Base-by-base conservation (phyloP, 2,888 invertebrate genomes). In the Patella depressa region DNA sequence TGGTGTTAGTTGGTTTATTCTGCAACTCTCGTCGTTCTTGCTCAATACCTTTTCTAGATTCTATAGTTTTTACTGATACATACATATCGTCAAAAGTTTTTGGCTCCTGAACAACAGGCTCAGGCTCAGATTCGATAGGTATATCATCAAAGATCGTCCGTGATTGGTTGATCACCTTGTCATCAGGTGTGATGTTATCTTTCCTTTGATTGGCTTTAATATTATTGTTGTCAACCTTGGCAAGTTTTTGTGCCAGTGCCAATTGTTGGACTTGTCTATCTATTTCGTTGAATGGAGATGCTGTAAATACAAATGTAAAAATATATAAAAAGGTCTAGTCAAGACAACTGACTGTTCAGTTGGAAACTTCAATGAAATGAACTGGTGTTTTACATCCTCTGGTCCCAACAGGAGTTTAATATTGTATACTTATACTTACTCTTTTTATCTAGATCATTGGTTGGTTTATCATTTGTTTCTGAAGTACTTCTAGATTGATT, bases 201-300 rank as follows among this genome's bases (percentile, higher is more conserved):
- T 54, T 34, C 17, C 55, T 53, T 11, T n/a, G 24, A 24, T 70
- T 69, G 53, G 65, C 72, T 17, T 65, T 55, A 11, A 76, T 14
- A 54, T 76, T 76, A 53, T 72, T 69, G 45, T 53, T 72, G 69
- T 73, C 72, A n/a, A 59, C 65, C 15, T 76, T 54, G 2, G 73
- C 45, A 14, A 76, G 76, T 29, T 76, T 76, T 15, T 82, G 81
- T 17, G 78, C 81, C 5, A 81, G 81, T 45, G 45, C 45, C 69
- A 84, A 55, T 71, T 82, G 82, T 71, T 85, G 83, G 72, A 85
- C 82, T 59, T 85, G 85, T 12, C 84, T 73, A 71, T 85, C 85
- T 29, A 82, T 84, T 54, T 83, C 82, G 11, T 84, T 72, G 78
- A 85, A 85, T 24, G 85, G 85, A 69, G 80, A 55, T 80, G 78